Evolutionary conservation across 2,113 vertebrate genomes (phyloP).

Genomic region (Pollachius pollachius): DNA sequence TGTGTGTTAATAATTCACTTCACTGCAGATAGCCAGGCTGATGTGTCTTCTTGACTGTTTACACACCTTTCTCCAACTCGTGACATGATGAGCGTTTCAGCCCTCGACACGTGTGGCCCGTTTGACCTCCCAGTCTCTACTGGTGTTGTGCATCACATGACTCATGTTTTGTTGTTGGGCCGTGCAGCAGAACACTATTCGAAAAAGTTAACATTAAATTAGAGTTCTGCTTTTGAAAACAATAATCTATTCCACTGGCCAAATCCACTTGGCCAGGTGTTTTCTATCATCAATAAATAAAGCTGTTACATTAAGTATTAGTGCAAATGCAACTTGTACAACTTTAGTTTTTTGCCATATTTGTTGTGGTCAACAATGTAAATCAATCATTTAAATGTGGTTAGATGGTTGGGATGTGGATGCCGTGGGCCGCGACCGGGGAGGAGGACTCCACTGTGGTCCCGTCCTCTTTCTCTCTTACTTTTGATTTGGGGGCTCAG

Average conservation of each 20-base stretch:
- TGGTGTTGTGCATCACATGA: neutral
- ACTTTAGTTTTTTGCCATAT: neutral
- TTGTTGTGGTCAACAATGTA: too few species aligned
- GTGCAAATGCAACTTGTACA: too few species aligned
- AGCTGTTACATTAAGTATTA: neutral
- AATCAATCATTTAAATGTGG: too few species aligned
- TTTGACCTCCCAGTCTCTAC: too few species aligned
- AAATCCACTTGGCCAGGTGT: too few species aligned
- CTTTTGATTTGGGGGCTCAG: neutral
- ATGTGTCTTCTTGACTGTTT: too few species aligned
- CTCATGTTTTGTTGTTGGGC: neutral
- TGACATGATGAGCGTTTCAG: neutral
- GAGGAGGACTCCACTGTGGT: neutral
- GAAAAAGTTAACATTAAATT: too few species aligned
- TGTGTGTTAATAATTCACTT: too few species aligned
- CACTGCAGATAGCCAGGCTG: too few species aligned
- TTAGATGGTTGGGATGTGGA: neutral
- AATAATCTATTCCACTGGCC: too few species aligned
- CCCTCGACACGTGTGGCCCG: neutral
- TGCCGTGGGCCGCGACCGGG: too few species aligned
- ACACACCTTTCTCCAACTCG: neutral
- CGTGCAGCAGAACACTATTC: neutral
- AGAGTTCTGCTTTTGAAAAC: neutral
- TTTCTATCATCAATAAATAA: too few species aligned
- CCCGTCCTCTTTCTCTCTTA: neutral